phyloP scores from a whole-genome alignment of 2,113 vertebrate species.

The Neolamprologus kungweensis region DNA sequence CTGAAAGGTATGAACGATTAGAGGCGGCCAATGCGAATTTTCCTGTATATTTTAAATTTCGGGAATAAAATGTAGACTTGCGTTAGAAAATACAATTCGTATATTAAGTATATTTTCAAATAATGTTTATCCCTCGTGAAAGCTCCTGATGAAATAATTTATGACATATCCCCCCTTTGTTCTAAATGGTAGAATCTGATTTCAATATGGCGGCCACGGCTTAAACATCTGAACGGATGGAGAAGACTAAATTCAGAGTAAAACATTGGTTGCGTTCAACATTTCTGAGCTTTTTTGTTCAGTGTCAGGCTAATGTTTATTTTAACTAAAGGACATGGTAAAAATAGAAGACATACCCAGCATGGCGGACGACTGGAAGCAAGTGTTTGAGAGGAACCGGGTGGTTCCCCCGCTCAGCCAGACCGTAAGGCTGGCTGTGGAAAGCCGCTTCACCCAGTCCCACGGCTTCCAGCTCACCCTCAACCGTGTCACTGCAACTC shows the following conservation, averaged over 20 bases:
- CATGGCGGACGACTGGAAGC: slow-evolving; percentile 71
- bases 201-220: slow-evolving; percentile 55
- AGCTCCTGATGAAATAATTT: accelerated
- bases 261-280: accelerated
- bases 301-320: not conserved
- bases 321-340: not conserved
- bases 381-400: slow-evolving; percentile 56
- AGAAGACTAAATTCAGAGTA: not conserved
- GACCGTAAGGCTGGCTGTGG: slow-evolving; percentile 49
- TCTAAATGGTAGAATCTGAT: not conserved
- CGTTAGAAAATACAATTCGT: accelerated
- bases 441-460: slow-evolving; percentile 38
- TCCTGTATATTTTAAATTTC: accelerated
- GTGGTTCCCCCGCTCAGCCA: slow-evolving; percentile 71
- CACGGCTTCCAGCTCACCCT: slow-evolving; percentile 73
- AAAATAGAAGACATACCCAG: not conserved
- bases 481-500: slow-evolving; percentile 64
- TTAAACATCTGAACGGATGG: not conserved
- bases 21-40: accelerated
- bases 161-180: not conserved
- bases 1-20: not conserved
- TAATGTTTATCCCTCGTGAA: accelerated
- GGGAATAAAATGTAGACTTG: accelerated
- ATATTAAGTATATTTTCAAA: accelerated
- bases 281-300: not conserved